Percentiles rank a stretch among this genome's conserved stretches.
Conservation (phyloP, 1,140 invertebrate genomes). For the Myzus persicae region DNA sequence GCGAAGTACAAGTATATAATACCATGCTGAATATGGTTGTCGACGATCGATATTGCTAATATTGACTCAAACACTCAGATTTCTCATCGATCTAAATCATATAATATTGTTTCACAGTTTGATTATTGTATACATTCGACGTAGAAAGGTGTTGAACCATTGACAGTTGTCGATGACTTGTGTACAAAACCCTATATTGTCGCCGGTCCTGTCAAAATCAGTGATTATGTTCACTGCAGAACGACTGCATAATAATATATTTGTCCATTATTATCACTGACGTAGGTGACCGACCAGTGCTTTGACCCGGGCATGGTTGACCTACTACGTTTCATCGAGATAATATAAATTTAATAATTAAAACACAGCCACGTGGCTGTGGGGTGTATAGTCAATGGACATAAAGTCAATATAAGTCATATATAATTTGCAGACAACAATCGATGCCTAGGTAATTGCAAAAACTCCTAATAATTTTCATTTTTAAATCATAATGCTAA, state of each 20-base stretch:
- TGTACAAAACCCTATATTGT: background rate
- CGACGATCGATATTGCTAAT: background rate
- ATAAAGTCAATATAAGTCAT: too few species aligned
- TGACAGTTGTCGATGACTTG: slow-evolving; percentile 1
- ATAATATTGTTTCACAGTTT: background rate
- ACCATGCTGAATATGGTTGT: background rate
- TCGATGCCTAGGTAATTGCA: too few species aligned
- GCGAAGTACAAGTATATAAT: background rate
- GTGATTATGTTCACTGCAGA: background rate
- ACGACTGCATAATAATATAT: background rate
- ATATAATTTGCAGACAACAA: too few species aligned
- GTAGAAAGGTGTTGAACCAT: background rate
- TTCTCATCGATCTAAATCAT: background rate
- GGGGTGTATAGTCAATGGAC: too few species aligned
- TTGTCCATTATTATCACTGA: background rate
- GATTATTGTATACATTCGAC: background rate
- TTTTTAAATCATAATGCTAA: too few species aligned
- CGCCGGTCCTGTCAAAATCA: background rate
- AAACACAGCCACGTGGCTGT: too few species aligned
- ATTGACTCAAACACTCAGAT: background rate
- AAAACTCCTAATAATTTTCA: too few species aligned
- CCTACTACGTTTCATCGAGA: background rate
- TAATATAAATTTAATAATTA: too few species aligned
- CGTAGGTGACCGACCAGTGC: too few species aligned
- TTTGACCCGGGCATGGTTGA: too few species aligned